Evolutionary conservation across 2,113 vertebrate genomes (phyloP).

Genomic region (Centropus bengalensis): DNA sequence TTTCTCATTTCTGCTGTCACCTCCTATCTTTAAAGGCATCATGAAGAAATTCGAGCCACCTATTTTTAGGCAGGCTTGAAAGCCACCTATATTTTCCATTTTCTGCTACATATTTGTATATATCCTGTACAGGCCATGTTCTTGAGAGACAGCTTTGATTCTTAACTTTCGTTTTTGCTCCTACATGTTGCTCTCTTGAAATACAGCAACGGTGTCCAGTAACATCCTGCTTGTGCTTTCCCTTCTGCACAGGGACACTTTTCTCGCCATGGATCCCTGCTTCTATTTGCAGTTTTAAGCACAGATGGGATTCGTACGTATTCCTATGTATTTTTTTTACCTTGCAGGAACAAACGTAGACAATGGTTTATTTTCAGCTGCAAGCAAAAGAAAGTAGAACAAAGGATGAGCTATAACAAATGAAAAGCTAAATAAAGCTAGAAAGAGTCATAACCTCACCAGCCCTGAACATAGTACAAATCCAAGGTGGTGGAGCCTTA

Average conservation of each 20-base stretch:
- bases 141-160: not conserved
- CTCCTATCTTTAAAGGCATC: not conserved
- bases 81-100: not conserved
- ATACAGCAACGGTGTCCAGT: not conserved
- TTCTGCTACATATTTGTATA: too few species aligned
- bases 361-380: not conserved
- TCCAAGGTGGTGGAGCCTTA: not conserved
- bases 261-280: rapidly evolving
- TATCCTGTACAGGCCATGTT: not conserved
- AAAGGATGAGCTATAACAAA: not conserved
- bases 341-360: not conserved
- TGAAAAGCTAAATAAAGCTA: too few species aligned
- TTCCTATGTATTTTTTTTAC: not conserved
- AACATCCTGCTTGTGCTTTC: rapidly evolving
- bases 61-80: not conserved
- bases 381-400: not conserved
- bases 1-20: not conserved
- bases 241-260: not conserved
- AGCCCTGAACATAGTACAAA: not conserved
- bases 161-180: not conserved
- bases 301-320: not conserved
- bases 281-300: not conserved
- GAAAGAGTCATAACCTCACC: not conserved
- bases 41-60: not conserved
- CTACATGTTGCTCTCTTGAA: not conserved